Conservation (phyloP, 2,888 invertebrate species). For the Theristus sp. region DNA sequence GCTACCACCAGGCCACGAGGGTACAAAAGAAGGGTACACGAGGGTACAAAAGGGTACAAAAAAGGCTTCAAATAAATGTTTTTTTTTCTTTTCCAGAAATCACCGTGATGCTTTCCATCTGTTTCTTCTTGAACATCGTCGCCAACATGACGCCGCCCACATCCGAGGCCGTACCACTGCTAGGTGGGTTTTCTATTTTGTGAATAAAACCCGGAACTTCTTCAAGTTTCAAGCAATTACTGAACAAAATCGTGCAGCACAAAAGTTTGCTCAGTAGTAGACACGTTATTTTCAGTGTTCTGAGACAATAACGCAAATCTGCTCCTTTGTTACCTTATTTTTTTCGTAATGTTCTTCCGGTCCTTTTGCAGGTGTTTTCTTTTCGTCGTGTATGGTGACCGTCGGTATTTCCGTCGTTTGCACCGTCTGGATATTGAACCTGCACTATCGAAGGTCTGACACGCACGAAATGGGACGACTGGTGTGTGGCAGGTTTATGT, state of each 20-base stretch:
- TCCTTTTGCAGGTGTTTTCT: slow-evolving; percentile 12
- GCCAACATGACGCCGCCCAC: slow-evolving; percentile 94
- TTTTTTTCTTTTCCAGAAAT: slow-evolving; percentile 18
- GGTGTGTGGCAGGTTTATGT: slow-evolving; percentile 1
- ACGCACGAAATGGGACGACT: slow-evolving; percentile 14
- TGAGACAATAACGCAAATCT: no score
- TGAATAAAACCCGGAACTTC: no score
- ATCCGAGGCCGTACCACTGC: slow-evolving; percentile 94
- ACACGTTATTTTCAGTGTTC: no score
- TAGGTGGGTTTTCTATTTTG: slow-evolving; percentile 59
- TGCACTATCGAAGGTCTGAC: slow-evolving; percentile 13
- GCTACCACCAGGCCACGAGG: no score
- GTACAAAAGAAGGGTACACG: no score
- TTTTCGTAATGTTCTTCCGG: neutral
- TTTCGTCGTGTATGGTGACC: slow-evolving; percentile 16
- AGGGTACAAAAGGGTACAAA: no score
- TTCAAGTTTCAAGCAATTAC: no score
- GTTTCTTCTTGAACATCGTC: slow-evolving; percentile 91
- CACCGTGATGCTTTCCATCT: slow-evolving; percentile 55
- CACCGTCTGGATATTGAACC: slow-evolving; percentile 15
- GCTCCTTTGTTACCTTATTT: no score
- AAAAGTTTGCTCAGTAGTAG: no score
- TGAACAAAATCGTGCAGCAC: neutral
- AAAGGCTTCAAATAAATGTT: no score
- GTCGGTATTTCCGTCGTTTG: slow-evolving; percentile 15